These are phyloP conservation scores for Atherinosoma microstoma DNA, from an alignment of 2,797 vertebrate genomes.

Conservation along the genomic window DNA sequence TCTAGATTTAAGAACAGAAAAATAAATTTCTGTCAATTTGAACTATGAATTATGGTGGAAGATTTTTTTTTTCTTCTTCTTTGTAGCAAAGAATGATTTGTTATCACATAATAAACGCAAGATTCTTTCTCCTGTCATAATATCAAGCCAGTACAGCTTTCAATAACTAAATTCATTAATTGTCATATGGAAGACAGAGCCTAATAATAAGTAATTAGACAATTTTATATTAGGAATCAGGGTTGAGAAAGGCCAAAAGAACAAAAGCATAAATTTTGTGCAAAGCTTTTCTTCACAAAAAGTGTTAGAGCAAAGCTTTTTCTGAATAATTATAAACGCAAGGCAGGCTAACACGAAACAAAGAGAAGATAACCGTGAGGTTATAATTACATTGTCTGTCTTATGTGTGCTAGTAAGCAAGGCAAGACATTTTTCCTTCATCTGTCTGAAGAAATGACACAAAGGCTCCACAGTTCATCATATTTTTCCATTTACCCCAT, in stretches of 20 bases:
- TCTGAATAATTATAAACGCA: slow-evolving; percentile 23
- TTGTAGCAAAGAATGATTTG: neutral
- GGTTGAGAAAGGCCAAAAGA: slow-evolving; percentile 17
- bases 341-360: slow-evolving; percentile 1
- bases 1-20: neutral
- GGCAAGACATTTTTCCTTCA: neutral
- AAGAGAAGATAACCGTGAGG: neutral
- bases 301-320: slow-evolving; percentile 8
- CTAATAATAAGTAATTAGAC: slow-evolving; percentile 44
- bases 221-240: slow-evolving; percentile 22
- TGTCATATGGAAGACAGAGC: slow-evolving; percentile 40
- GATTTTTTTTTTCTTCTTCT: neutral
- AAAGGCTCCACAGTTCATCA: neutral
- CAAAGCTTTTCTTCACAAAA: slow-evolving; percentile 8
- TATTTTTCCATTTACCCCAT: slow-evolving; percentile 7
- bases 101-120: slow-evolving; percentile 26
- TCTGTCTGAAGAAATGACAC: neutral
- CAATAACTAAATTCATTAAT: slow-evolving; percentile 41
- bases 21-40: neutral
- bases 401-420: neutral
- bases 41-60: neutral
- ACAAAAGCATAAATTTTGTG: slow-evolving; percentile 1
- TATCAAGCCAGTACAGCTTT: slow-evolving; percentile 25
- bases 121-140: slow-evolving; percentile 19
- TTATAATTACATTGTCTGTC: slow-evolving; percentile 8